Evolutionary conservation across 2,888 invertebrate genomes (phyloP).

Genomic region (Cataglyphis rosenhaueri): DNA sequence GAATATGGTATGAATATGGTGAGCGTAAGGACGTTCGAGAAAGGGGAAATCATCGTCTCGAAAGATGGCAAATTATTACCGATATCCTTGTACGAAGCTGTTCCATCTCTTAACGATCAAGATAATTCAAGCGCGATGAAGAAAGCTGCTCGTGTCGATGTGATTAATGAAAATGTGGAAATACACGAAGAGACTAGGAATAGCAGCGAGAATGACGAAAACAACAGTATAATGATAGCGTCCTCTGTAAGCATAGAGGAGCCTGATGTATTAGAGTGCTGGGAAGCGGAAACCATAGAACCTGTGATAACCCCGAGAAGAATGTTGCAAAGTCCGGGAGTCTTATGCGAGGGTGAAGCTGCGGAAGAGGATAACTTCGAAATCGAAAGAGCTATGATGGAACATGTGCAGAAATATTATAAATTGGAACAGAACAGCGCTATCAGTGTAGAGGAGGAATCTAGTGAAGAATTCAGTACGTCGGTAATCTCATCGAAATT

Average conservation of each 20-base stretch:
- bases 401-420: conserved; percentile 82
- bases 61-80: conserved; percentile 81
- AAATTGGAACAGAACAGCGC: conserved; percentile 79
- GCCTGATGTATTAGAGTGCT: conserved; percentile 86
- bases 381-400: conserved; percentile 72
- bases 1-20: conserved; percentile 71
- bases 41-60: conserved; percentile 82
- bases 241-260: conserved; percentile 83
- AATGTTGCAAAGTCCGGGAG: conserved; percentile 67
- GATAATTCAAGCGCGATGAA: conserved; percentile 34
- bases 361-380: conserved; percentile 70
- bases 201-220: conserved; percentile 65
- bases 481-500: conserved; percentile 52
- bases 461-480: conserved; percentile 47
- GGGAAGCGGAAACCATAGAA: conserved; percentile 84
- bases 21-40: conserved; percentile 81
- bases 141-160: conserved; percentile 13
- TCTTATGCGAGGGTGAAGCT: conserved; percentile 72
- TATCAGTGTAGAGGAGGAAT: conserved; percentile 71
- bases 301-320: conserved; percentile 77
- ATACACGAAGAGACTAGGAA: conserved; percentile 50
- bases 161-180: conserved; percentile 18
- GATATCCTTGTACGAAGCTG: conserved; percentile 73
- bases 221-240: conserved; percentile 49
- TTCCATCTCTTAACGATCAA: conserved; percentile 48